Base-by-base conservation (phyloP, 2,113 vertebrate genomes). In the Rhodinocichla rosea region DNA sequence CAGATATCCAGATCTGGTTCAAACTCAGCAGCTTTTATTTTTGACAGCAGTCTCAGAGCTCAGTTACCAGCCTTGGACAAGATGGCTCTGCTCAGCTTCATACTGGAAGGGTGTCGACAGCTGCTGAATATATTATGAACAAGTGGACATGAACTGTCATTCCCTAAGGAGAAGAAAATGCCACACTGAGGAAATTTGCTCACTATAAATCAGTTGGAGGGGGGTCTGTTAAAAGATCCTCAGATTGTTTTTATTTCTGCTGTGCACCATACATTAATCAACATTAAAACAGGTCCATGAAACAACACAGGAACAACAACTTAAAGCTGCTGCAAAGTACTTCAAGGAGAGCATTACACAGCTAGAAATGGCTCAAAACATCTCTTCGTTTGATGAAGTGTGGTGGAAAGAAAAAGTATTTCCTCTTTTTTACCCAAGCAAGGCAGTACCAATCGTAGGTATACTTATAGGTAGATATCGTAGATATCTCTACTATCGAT, bases 11-110 rank as follows among this genome's bases (percentile, higher is more conserved):
- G 85, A 87, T 60, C 91, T 52, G 60, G 92, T 93, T 97, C 68
- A 42, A 95, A 75, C 92, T 98, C 97, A 98, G 96, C 97, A 97
- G 93, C 96, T 97, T 97, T 98, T 98, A 98, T 97, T 98, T 98
- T 97, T 96, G 96, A 96, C 49, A 0, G 77, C 65, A 69, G 75
- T 15, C 67, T 89, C 78, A 92, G 86, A 73, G 89, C 85, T 97
- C 94, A 92, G 79, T 97, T 97, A 96, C 88, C 96, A 94, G 87
- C 90, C 88, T 55, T 91, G 91, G 92, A 94, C 80, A 83, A 76
- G 87, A 84, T 80, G 70, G 47, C 65, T 63, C 79, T 77, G 85
- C 91, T 86, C 77, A 83, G 73, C 81, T 80, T 70, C 63, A 76
- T 47, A 64, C 73, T 94, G 90, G 64, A 89, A 64, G 59, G 33